Percentiles rank a stretch among this genome's conserved stretches.
Conservation (phyloP, 2,888 invertebrate species). For the Emmelina monodactyla region DNA sequence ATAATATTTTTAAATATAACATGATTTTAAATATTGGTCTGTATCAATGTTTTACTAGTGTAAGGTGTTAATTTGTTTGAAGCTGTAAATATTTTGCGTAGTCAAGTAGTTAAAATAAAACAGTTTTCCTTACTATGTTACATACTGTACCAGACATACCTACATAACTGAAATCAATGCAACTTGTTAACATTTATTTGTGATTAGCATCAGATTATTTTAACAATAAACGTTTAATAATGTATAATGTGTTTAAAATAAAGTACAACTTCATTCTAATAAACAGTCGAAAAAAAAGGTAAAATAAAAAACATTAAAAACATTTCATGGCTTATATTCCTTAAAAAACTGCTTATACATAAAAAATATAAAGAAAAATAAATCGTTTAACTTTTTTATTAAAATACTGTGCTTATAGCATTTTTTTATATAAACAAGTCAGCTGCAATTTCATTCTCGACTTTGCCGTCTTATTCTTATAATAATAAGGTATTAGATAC, state of each 20-base stretch:
- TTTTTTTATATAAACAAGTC: too few relatives aligned
- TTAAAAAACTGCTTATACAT: not conserved
- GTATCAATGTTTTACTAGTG: constrained; percentile 41
- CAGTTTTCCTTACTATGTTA: not conserved
- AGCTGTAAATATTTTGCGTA: constrained; percentile 60
- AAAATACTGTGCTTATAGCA: too few relatives aligned
- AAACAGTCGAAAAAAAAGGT: too few relatives aligned
- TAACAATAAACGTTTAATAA: constrained; percentile 57
- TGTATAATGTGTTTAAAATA: too few relatives aligned
- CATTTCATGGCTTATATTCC: too few relatives aligned
- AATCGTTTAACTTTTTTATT: not conserved
- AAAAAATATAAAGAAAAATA: not conserved
- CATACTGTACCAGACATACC: not conserved
- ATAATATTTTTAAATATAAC: constrained; percentile 20
- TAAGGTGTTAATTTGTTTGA: constrained; percentile 46
- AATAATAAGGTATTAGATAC: too few relatives aligned
- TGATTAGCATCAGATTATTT: constrained; percentile 62
- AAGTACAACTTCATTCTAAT: too few relatives aligned
- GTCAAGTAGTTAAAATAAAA: constrained; percentile 26
- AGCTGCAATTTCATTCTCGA: too few relatives aligned
- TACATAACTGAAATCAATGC: constrained; percentile 40
- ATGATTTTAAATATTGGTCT: constrained; percentile 33
- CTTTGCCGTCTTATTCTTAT: too few relatives aligned
- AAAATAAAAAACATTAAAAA: constrained; percentile 18
- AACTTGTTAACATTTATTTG: constrained; percentile 56